Evolutionary conservation across 1,140 invertebrate species (phyloP).

Genomic region (Akabosia matsudoensis): DNA sequence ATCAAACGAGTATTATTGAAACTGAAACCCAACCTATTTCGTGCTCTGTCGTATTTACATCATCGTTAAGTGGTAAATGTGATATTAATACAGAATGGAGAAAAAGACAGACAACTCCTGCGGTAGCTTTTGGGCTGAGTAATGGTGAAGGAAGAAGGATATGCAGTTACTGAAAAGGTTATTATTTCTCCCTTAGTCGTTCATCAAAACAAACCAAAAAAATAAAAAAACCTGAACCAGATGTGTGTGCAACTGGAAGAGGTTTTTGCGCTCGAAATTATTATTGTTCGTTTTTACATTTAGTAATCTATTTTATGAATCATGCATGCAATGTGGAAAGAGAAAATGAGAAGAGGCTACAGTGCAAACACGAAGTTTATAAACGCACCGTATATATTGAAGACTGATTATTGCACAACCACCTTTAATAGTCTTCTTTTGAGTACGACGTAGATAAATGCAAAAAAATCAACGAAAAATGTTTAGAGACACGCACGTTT

Average conservation of each 20-base stretch:
- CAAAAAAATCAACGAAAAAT: slow-evolving; percentile 13
- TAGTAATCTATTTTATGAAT: slow-evolving; percentile 17
- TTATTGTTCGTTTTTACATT: background rate
- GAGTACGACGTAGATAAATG: background rate
- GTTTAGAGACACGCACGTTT: slow-evolving; percentile 1
- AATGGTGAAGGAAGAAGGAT: no score
- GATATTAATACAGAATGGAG: background rate
- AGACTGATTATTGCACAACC: background rate
- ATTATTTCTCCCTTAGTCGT: background rate
- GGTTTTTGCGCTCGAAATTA: background rate
- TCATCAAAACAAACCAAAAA: background rate
- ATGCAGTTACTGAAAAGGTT: no score
- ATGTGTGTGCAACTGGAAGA: background rate
- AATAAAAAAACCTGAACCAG: background rate
- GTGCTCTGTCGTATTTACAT: background rate
- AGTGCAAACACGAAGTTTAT: background rate
- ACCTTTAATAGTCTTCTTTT: no score
- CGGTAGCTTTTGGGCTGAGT: no score
- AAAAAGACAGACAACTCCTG: no score
- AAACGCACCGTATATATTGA: background rate
- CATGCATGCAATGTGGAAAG: background rate
- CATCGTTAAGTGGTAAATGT: background rate
- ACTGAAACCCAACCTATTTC: background rate
- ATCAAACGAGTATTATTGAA: background rate
- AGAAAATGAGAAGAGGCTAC: background rate